Evolutionary conservation across 2,113 vertebrate genomes (phyloP).

Genomic region (Carassius auratus): DNA sequence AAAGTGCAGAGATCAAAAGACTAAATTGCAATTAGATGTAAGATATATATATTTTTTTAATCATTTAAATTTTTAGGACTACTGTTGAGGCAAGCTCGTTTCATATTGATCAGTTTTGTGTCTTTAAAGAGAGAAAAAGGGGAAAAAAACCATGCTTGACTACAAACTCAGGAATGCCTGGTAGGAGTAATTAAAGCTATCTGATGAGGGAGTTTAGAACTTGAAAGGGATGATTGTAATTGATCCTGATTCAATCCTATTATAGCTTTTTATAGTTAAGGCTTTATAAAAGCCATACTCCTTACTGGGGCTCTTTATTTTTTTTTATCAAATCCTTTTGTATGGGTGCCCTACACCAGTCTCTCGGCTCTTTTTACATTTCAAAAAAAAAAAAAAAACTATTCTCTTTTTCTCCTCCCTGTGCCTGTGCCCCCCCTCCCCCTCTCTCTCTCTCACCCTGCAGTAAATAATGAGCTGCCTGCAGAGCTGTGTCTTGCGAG

Average conservation of each 20-base stretch:
- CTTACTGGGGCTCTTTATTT: constrained; percentile 83
- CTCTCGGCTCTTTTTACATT: constrained; percentile 81
- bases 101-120: constrained; percentile 90
- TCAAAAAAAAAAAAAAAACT: constrained; percentile 72
- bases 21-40: constrained; percentile 84
- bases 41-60: constrained; percentile 72
- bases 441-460: constrained; percentile 53
- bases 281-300: constrained; percentile 94
- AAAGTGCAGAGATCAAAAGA: constrained; percentile 78
- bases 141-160: constrained; percentile 62
- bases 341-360: constrained; percentile 82
- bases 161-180: constrained; percentile 88
- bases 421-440: constrained; percentile 52
- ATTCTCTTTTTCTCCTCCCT: constrained; percentile 57
- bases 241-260: constrained; percentile 99
- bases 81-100: constrained; percentile 80
- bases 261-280: constrained; percentile 99
- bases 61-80: constrained; percentile 64
- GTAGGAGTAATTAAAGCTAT: constrained; percentile 99
- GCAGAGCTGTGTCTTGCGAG: constrained; percentile 96
- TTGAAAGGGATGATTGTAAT: constrained; percentile 99
- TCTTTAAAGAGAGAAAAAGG: constrained; percentile 67
- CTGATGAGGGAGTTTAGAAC: constrained; percentile 99
- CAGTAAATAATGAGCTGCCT: constrained; percentile 97
- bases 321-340: constrained; percentile 96